Conservation (phyloP, 2,888 invertebrate genomes). For the Aphidoletes aphidimyza region DNA sequence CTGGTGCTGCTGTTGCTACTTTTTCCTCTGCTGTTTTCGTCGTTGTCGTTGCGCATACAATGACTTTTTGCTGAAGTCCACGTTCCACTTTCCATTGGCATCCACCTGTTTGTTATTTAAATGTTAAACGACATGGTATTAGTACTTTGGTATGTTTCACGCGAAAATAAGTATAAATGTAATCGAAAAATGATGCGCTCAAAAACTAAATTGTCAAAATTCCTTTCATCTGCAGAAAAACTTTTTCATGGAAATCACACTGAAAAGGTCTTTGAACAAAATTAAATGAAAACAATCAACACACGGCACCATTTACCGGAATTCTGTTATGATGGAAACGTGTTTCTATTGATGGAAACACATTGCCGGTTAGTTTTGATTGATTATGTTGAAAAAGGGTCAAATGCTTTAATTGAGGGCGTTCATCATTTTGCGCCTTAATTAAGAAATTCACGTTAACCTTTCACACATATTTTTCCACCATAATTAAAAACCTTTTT, state of each 20-base stretch:
- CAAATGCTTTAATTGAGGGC: neutral
- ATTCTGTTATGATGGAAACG: neutral
- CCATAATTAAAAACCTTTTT: neutral
- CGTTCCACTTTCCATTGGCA: neutral
- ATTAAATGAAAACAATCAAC: neutral
- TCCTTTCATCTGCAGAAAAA: too few relatives aligned
- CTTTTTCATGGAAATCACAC: too few relatives aligned
- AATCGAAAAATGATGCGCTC: too few relatives aligned
- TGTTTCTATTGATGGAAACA: neutral
- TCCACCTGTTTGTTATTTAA: neutral
- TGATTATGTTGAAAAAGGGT: conserved; percentile 23
- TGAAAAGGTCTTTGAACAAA: too few relatives aligned
- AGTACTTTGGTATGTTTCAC: too few relatives aligned
- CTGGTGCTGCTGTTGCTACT: too few relatives aligned
- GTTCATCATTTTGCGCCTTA: neutral
- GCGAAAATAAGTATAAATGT: too few relatives aligned
- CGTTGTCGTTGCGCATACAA: neutral
- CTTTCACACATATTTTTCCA: conserved; percentile 6
- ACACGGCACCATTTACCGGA: neutral
- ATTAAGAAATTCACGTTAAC: neutral
- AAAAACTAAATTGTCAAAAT: neutral
- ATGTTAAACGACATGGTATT: too few relatives aligned
- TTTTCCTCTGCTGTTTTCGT: too few relatives aligned
- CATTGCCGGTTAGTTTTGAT: neutral
- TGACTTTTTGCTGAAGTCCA: neutral